phyloP scores from a whole-genome alignment of 2,113 vertebrate species.

The Melanocharis versteri region DNA sequence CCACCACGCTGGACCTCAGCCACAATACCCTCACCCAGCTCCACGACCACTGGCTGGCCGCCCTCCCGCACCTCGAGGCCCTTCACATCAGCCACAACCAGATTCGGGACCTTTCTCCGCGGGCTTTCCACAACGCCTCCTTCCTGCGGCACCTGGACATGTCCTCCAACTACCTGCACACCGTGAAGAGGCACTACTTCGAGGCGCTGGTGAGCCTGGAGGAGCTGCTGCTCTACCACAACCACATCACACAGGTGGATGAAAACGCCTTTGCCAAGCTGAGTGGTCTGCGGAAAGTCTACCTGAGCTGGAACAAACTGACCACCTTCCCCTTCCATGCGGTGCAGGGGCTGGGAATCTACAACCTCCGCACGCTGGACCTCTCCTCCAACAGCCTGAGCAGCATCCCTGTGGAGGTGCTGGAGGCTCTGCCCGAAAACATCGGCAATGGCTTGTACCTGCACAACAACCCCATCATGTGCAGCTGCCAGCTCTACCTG shows the following conservation, averaged over 20 bases:
- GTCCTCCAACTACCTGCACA: conserved; percentile 84
- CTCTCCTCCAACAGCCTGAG: conserved; percentile 88
- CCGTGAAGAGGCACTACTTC: conserved; percentile 79
- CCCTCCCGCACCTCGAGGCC: conserved; percentile 78
- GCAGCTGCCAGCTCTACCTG: conserved; percentile 83
- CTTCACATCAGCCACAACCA: conserved; percentile 84
- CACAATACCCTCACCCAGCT: conserved; percentile 82
- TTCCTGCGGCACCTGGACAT: conserved; percentile 86
- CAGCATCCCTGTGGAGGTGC: conserved; percentile 80
- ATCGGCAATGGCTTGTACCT: conserved; percentile 85
- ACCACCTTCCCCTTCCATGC: conserved; percentile 85
- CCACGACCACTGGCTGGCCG: conserved; percentile 69
- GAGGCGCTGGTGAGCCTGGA: conserved; percentile 78
- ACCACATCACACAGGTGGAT: conserved; percentile 80
- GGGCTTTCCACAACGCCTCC: conserved; percentile 81
- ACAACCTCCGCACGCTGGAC: conserved; percentile 83
- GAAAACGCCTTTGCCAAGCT: conserved; percentile 76
- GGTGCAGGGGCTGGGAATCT: conserved; percentile 79
- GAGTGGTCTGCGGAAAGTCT: conserved; percentile 79
- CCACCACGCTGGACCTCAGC: conserved; percentile 86
- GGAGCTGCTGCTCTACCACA: conserved; percentile 91
- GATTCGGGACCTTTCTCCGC: conserved; percentile 65
- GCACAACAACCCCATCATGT: conserved; percentile 90
- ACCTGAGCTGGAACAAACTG: conserved; percentile 91
- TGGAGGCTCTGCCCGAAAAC: conserved; percentile 72